phyloP scores from a whole-genome alignment of 1,140 invertebrate species.

The Drosophila eugracilis region DNA sequence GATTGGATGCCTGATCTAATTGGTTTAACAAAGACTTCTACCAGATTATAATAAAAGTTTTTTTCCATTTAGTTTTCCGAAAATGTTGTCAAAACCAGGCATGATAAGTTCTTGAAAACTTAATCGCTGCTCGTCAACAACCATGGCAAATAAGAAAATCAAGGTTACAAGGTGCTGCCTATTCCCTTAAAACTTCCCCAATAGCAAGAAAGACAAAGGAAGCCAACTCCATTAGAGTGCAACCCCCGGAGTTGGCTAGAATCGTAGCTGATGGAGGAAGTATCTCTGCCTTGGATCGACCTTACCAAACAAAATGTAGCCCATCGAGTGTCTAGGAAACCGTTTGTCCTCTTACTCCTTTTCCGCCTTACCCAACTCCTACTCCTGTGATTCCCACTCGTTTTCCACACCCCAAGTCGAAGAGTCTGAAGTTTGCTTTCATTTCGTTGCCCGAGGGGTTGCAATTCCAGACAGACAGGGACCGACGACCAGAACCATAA shows the following conservation, averaged over 20 bases:
- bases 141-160: slow-evolving; percentile 25
- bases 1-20: no score
- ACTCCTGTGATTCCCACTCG: slow-evolving; percentile 2
- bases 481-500: neutral
- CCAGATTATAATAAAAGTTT: neutral
- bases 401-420: slow-evolving; percentile 3
- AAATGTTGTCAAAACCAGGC: neutral
- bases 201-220: slow-evolving; percentile 10
- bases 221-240: slow-evolving; percentile 34
- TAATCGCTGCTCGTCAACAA: neutral
- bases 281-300: slow-evolving; percentile 32
- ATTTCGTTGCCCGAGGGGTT: slow-evolving; percentile 61
- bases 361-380: neutral
- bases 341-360: slow-evolving; percentile 13
- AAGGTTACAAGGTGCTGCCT: slow-evolving; percentile 35
- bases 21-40: neutral
- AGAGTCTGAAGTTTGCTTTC: slow-evolving; percentile 59
- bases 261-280: slow-evolving; percentile 35
- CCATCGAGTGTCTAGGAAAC: slow-evolving; percentile 54
- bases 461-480: slow-evolving; percentile 74
- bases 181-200: slow-evolving; percentile 29
- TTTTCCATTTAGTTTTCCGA: no score
- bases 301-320: slow-evolving; percentile 56
- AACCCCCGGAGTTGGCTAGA: slow-evolving; percentile 37
- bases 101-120: slow-evolving; percentile 1